Evolutionary conservation across 2,797 vertebrate species (phyloP).

Genomic region (Botia almorhae): DNA sequence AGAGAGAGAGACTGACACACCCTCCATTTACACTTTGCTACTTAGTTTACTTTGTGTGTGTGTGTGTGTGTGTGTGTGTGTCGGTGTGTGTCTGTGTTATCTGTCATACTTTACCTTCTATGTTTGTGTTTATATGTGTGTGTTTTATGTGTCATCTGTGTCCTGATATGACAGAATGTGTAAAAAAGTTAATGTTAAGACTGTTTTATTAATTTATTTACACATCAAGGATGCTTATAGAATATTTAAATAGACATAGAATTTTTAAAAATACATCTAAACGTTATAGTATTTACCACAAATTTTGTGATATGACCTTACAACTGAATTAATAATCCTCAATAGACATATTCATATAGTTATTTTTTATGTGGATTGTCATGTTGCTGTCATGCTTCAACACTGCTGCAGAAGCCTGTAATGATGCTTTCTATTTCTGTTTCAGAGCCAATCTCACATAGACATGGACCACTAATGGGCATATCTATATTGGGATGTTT

Average conservation of each 20-base stretch:
- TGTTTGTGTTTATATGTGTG: not conserved
- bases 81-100: slow-evolving; percentile 63
- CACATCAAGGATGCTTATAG: not conserved
- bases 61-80: slow-evolving; percentile 67
- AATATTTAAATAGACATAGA: no score
- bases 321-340: not conserved
- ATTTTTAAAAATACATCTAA: not conserved
- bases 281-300: not conserved
- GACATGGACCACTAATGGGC: slow-evolving; percentile 64
- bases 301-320: not conserved
- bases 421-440: slow-evolving; percentile 56
- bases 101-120: slow-evolving; percentile 62
- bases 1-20: slow-evolving; percentile 57
- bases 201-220: not conserved
- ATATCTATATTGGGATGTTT: slow-evolving; percentile 71
- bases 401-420: slow-evolving; percentile 31
- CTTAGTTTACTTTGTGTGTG: slow-evolving; percentile 62
- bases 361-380: slow-evolving; percentile 20
- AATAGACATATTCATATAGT: not conserved
- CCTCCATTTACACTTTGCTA: slow-evolving; percentile 66
- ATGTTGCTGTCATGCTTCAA: slow-evolving; percentile 38
- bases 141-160: slow-evolving; percentile 22
- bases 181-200: not conserved
- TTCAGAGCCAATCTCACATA: slow-evolving; percentile 58
- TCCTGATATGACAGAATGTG: not conserved